A percentile compares a stretch with the other conserved stretches of the same genome.
These are phyloP conservation scores for Antennarius striatus DNA, from an alignment of 2,113 vertebrate genomes.

Conservation along the genomic window DNA sequence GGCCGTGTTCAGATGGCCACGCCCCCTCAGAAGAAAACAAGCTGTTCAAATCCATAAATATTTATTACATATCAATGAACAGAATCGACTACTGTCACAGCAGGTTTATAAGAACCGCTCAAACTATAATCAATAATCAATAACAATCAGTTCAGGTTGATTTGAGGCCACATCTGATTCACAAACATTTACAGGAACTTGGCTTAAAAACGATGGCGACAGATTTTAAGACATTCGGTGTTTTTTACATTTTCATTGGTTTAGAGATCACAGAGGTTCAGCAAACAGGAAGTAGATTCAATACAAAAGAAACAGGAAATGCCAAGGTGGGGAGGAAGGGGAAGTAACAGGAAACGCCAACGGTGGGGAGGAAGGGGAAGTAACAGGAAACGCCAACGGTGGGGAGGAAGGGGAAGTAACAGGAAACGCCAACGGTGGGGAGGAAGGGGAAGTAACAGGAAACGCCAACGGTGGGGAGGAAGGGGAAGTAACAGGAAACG, in stretches of 20 bases:
- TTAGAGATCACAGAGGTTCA: constrained; percentile 85
- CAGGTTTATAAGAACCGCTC: constrained; percentile 83
- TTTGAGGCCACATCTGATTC: constrained; percentile 89
- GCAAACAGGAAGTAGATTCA: constrained; percentile 83
- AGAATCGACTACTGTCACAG: constrained; percentile 85
- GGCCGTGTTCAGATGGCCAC: too few relatives aligned
- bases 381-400: too few relatives aligned
- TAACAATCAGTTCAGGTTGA: constrained; percentile 79
- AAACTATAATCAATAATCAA: constrained; percentile 72
- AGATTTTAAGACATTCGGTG: constrained; percentile 93
- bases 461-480: too few relatives aligned
- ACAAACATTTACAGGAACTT: constrained; percentile 89
- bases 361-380: too few relatives aligned
- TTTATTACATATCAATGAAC: constrained; percentile 89
- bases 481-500: too few relatives aligned
- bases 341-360: background rate
- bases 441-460: too few relatives aligned
- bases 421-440: too few relatives aligned
- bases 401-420: too few relatives aligned
- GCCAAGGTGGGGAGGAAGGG: constrained; percentile 25
- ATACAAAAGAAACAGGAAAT: constrained; percentile 74
- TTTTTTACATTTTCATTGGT: constrained; percentile 77
- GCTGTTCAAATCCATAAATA: constrained; percentile 84
- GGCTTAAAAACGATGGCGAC: constrained; percentile 90
- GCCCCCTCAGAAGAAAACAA: background rate